Conservation (phyloP, 2,888 invertebrate species). For the Lithophane ornitopus region DNA sequence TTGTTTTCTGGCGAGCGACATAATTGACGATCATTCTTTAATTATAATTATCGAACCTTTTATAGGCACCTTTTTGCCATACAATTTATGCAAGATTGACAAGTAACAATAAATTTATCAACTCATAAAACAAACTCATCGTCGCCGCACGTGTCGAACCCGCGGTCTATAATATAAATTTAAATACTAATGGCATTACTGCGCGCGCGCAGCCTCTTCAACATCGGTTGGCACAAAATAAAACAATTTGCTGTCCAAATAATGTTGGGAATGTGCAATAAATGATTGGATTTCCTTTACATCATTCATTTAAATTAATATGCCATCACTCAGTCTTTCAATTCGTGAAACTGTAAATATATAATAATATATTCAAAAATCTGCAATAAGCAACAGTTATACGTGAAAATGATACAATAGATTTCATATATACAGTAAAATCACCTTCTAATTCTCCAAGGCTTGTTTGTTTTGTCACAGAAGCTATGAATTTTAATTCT, state of each 20-base stretch:
- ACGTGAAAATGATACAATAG: conserved; percentile 74
- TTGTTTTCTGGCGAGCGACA: background rate
- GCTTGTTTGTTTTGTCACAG: conserved; percentile 43
- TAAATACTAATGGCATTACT: conserved; percentile 63
- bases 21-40: conserved; percentile 12
- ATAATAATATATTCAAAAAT: conserved; percentile 78
- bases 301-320: conserved; percentile 77
- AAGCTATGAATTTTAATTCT: conserved; percentile 48
- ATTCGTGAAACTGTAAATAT: conserved; percentile 81
- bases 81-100: conserved; percentile 32
- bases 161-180: conserved; percentile 52
- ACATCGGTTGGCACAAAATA: conserved; percentile 62
- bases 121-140: conserved; percentile 49
- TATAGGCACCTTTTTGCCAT: conserved; percentile 31
- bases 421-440: conserved; percentile 75
- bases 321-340: conserved; percentile 87
- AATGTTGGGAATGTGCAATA: conserved; percentile 77
- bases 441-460: conserved; percentile 60
- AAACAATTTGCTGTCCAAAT: conserved; percentile 60
- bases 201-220: conserved; percentile 47
- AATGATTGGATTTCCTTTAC: conserved; percentile 63
- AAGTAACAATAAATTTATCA: conserved; percentile 43
- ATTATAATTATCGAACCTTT: conserved; percentile 6
- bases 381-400: conserved; percentile 78
- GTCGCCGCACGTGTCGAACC: conserved; percentile 18